Evolutionary conservation across 2,113 vertebrate species (phyloP).

Genomic region (Symphodus melops): DNA sequence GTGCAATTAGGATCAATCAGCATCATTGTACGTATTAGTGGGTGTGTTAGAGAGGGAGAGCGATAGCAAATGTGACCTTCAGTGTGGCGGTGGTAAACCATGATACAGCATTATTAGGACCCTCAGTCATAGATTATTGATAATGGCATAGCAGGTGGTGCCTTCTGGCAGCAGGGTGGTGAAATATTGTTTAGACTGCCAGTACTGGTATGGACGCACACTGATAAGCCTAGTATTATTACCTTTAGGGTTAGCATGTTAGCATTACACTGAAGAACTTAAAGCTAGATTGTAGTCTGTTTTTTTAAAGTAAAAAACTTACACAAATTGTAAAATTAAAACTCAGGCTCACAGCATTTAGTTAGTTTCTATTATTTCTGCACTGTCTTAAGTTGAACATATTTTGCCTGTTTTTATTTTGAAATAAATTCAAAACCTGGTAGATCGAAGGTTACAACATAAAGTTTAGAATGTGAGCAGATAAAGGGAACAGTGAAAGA

Average conservation of each 20-base stretch:
- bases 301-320: no score
- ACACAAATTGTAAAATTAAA: no score
- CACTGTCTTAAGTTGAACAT: no score
- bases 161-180: conserved; percentile 40
- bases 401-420: no score
- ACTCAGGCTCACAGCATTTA: no score
- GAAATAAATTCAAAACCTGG: no score
- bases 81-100: conserved; percentile 49
- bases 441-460: no score
- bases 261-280: no score
- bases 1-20: conserved; percentile 66
- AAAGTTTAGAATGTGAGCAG: no score
- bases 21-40: conserved; percentile 17
- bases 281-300: neutral
- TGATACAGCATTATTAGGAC: conserved; percentile 60
- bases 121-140: conserved; percentile 72
- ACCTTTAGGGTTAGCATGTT: neutral
- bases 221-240: neutral
- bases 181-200: conserved; percentile 38
- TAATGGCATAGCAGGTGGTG: conserved; percentile 56
- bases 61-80: conserved; percentile 49
- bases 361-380: no score
- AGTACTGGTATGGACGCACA: conserved; percentile 12
- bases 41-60: conserved; percentile 3
- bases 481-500: no score